Base-by-base conservation (phyloP, 2,888 invertebrate genomes). In the Adela reaumurella region DNA sequence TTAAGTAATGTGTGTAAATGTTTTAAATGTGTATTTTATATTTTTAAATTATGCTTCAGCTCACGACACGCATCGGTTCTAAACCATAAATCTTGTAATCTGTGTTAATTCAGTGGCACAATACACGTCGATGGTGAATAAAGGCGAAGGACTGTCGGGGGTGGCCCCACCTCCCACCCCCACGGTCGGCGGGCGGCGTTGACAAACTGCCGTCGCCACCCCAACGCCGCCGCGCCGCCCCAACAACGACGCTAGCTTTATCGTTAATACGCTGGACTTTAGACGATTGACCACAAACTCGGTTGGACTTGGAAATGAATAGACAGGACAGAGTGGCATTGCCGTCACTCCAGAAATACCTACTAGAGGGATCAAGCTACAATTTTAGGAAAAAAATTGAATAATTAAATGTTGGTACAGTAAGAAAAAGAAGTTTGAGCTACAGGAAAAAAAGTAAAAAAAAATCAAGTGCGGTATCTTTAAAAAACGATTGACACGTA, bases 71-170 rank as follows among this genome's bases (percentile, higher is more conserved):
- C n/a, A n/a, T n/a, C n/a, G n/a, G n/a, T n/a, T n/a, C n/a, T 14
- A 35, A 35, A 14, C n/a, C 35, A 35, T 35, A 35, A 35, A 35
- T 35, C 35, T 35, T 35, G n/a, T 14, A 35, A 35, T 35, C 35
- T 35, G 3, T 35, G 35, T 35, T 35, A 35, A 35, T 35, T 35
- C 35, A 35, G 35, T 35, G 59, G 59, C 63, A 74, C 72, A 74
- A 71, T 73, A 63, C 72, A 63, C 63, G 63, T 63, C 63, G 63
- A 69, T 68, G 74, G 72, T 68, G 74, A 76, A 71, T 69, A 70
- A 68, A 69, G 67, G 63, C 35, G 14, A 14, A 3, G 35, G 35
- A 14, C 11, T 35, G 35, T 8, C 35, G 35, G 35, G 11, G 35
- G 4, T 14, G 35, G 6, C 11, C 11, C 35, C 11, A 8, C 35